These are phyloP conservation scores for Macroglossus sobrinus DNA, from an alignment of 2,113 vertebrate genomes.

Conservation along the genomic window DNA sequence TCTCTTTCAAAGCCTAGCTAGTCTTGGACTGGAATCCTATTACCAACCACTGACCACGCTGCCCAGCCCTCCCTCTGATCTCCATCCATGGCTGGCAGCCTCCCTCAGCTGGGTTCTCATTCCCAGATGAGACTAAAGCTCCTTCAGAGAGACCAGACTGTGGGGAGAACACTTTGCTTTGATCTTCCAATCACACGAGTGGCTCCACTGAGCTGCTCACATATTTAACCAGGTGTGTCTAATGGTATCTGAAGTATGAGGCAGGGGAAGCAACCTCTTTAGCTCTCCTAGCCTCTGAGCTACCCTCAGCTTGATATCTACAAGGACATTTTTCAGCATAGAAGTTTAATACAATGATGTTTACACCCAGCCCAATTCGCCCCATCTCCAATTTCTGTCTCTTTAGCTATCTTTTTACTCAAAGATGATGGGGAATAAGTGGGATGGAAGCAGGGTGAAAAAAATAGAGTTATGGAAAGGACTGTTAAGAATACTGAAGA, in stretches of 20 bases:
- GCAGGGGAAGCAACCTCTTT: background rate
- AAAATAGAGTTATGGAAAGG: background rate
- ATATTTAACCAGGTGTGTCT: background rate
- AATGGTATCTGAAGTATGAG: background rate
- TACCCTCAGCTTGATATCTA: background rate
- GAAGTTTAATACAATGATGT: background rate
- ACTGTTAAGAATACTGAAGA: background rate
- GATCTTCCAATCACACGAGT: background rate
- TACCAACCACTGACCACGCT: constrained; percentile 15
- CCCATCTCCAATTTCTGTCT: background rate
- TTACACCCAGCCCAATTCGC: background rate
- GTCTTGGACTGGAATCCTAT: background rate
- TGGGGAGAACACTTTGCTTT: background rate
- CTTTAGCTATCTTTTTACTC: constrained; percentile 1
- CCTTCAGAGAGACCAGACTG: background rate
- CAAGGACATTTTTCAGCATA: background rate
- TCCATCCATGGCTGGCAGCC: background rate
- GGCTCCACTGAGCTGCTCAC: no score
- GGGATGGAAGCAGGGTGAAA: rapidly evolving
- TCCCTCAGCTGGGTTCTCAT: background rate
- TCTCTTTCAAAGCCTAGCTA: background rate
- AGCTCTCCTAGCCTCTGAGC: background rate
- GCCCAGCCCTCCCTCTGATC: constrained; percentile 46
- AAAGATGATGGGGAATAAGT: background rate
- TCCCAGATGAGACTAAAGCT: constrained; percentile 19